Base-by-base conservation (phyloP, 2,888 invertebrate species). In the Eremobia ochroleuca region DNA sequence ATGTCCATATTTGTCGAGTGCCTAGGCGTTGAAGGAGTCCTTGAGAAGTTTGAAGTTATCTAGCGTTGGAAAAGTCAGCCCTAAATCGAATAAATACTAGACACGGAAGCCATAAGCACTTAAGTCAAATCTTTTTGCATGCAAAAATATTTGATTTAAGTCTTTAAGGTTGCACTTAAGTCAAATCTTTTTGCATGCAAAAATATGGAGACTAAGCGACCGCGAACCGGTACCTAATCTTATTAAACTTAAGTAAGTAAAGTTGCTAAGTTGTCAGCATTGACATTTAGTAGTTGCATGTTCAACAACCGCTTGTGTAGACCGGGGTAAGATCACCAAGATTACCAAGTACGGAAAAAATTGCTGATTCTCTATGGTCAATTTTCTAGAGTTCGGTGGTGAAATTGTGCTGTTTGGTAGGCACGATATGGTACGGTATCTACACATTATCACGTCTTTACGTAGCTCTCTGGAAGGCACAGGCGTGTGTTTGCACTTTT, bases 251-350 rank as follows among this genome's bases (percentile, higher is more conserved):
- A 55, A 77, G 78, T 80, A 46, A 28, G 58, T 11, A 65, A 43
- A 71, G 46, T 28, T 64, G 80, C 59, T 52, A 46, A 71, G 52
- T 34, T 64, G 81, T 68, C 59, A 52, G n/a, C 76, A 76, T 84
- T 82, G 81, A 81, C 70, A 79, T 79, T 79, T 61, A 69, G 59
- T 61, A 69, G 4, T n/a, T 31, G 31, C 58, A 43, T 43, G 79
- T 59, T 78, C 77, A 65, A 49, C 15, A n/a, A 25, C 52, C 0
- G 34, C 28, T 28, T 28, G 46, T 25, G n/a, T 34, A 49, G 62
- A 73, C 37, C 21, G 13, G 52, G 31, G n/a, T 31, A 55, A 31
- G 49, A 73, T 31, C 11, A 62, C 21, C 4, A n/a, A 43, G 69
- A 43, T 43, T 28, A 46, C 3, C 9, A 31, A 28, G 25, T 37